A percentile compares a stretch with the other conserved stretches of the same genome.
phyloP scores from a whole-genome alignment of 35 echinoderm and acorn worm species.

The Apostichopus parvimensis region DNA sequence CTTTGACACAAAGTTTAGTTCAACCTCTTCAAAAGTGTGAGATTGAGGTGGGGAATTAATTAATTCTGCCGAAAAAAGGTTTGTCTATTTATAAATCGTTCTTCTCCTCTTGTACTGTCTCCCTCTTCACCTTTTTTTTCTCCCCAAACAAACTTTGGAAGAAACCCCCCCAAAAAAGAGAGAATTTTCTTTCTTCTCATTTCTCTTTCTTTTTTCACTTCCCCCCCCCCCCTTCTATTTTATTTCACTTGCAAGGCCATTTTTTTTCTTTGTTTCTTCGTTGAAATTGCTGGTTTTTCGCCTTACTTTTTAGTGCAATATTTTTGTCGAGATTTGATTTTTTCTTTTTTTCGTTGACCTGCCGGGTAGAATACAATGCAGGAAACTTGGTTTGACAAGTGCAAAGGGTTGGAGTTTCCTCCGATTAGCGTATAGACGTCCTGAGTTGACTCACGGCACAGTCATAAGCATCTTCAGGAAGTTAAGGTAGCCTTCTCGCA shows the following conservation, averaged over 20 bases:
- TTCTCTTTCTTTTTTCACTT: neutral
- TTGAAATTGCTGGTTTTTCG: neutral
- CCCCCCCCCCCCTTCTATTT: neutral
- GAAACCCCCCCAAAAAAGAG: too few relatives aligned
- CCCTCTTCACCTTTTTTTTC: neutral
- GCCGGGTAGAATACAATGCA: slow-evolving; percentile 48
- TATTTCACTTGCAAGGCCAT: neutral
- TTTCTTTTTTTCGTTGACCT: slow-evolving; percentile 21
- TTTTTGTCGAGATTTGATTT: slow-evolving; percentile 16
- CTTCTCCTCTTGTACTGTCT: neutral
- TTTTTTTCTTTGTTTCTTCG: too few relatives aligned
- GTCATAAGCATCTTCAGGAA: slow-evolving; percentile 38
- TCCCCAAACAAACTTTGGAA: neutral
- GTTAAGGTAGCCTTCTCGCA: slow-evolving; percentile 20
- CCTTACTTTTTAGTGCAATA: neutral
- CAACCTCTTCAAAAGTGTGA: neutral
- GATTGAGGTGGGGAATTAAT: neutral
- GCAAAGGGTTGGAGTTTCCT: slow-evolving; percentile 54
- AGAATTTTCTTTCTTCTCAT: neutral
- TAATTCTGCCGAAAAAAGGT: neutral
- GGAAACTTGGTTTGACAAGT: slow-evolving; percentile 40
- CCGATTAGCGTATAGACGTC: neutral
- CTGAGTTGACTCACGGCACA: slow-evolving; percentile 52
- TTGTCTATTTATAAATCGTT: neutral
- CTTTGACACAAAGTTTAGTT: neutral